A percentile compares a stretch with the other conserved stretches of the same genome.
These are phyloP conservation scores for Spheniscus humboldti DNA, from an alignment of 2,797 vertebrate species.

Conservation along the genomic window DNA sequence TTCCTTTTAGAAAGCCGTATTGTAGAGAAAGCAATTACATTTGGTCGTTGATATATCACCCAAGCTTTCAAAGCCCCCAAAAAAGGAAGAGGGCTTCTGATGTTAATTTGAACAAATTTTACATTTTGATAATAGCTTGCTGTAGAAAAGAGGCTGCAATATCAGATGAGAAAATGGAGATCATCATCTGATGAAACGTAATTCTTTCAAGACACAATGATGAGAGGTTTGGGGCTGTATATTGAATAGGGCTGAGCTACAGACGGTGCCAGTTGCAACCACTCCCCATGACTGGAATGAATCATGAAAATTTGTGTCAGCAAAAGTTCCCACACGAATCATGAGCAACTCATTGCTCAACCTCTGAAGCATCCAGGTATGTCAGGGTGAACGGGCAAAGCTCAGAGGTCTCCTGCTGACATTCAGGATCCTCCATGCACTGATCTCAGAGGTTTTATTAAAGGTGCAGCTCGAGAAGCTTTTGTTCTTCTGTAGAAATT, in stretches of 20 bases:
- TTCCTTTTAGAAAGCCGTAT: conserved; percentile 3
- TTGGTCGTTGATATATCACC: conserved; percentile 33
- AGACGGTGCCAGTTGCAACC: not conserved
- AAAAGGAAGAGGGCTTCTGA: not conserved
- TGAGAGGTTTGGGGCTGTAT: not conserved
- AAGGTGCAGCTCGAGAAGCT: not conserved
- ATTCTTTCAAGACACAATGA: rapidly evolving
- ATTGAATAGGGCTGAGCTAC: not conserved
- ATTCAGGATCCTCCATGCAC: not conserved
- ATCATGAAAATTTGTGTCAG: not conserved
- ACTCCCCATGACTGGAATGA: rapidly evolving
- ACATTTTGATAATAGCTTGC: not conserved
- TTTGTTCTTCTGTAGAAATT: not conserved
- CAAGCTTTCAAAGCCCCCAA: not conserved
- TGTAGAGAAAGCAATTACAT: conserved; percentile 40
- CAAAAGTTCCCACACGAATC: not conserved
- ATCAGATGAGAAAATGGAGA: not conserved
- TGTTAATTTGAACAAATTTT: not conserved
- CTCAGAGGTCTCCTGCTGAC: not conserved
- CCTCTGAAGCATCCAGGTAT: not conserved
- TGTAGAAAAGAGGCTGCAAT: not conserved
- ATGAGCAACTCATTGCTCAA: rapidly evolving
- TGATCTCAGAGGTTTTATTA: too few relatives aligned
- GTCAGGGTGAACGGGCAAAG: rapidly evolving
- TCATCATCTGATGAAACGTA: not conserved